Evolutionary conservation across 2,888 invertebrate genomes (phyloP).

Genomic region (Cerceris ruficornis): DNA sequence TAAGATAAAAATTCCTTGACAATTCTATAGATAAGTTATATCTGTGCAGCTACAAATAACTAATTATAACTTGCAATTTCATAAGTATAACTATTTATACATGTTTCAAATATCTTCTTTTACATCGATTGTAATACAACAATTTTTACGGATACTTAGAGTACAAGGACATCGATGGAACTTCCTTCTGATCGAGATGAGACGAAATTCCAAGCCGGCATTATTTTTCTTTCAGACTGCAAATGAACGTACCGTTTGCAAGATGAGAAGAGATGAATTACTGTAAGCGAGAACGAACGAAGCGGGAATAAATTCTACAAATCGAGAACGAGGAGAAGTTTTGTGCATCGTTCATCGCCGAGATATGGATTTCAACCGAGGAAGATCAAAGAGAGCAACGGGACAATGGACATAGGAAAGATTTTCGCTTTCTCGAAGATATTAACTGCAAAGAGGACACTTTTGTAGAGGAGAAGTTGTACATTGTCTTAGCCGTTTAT

Average conservation of each 20-base stretch:
- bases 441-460: too few relatives aligned
- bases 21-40: too few relatives aligned
- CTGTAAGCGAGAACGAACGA: background rate
- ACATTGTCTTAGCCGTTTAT: too few relatives aligned
- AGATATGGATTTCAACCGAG: background rate
- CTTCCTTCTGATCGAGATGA: background rate
- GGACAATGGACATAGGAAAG: background rate
- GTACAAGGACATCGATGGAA: background rate
- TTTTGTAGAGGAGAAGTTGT: too few relatives aligned
- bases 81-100: too few relatives aligned
- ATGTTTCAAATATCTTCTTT: background rate
- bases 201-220: background rate
- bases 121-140: background rate
- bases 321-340: background rate
- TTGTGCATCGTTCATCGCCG: background rate
- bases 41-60: too few relatives aligned
- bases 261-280: background rate
- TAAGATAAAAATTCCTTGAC: too few relatives aligned
- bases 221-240: background rate
- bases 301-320: background rate
- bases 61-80: too few relatives aligned
- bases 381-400: constrained; percentile 1
- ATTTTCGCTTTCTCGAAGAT: too few relatives aligned
- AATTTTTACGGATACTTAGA: background rate
- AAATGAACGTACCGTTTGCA: background rate